These are phyloP conservation scores for Gymnosoma rotundatum DNA, from an alignment of 2,888 invertebrate species.

Conservation along the genomic window DNA sequence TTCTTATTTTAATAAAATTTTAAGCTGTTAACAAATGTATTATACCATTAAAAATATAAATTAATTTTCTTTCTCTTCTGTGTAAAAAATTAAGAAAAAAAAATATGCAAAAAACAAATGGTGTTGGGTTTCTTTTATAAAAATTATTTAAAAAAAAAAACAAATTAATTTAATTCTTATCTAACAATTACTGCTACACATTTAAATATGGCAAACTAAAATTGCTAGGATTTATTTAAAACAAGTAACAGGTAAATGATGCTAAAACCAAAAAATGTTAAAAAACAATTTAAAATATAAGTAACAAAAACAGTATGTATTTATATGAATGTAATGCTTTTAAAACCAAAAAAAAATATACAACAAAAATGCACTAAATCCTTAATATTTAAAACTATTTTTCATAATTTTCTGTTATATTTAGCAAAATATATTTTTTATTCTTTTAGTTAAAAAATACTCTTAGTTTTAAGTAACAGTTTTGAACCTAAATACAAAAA, in stretches of 20 bases:
- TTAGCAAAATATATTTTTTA: slow-evolving; percentile 21
- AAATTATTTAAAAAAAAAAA: slow-evolving; percentile 5
- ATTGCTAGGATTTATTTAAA: slow-evolving; percentile 54
- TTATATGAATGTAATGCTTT: slow-evolving; percentile 73
- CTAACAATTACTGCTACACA: slow-evolving; percentile 47
- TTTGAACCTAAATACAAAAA: not conserved
- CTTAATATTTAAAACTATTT: slow-evolving; percentile 65
- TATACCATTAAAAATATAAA: too few species aligned
- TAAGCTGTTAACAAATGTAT: too few species aligned
- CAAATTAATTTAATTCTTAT: slow-evolving; percentile 23
- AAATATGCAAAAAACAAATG: slow-evolving; percentile 61
- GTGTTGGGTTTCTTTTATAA: slow-evolving; percentile 67
- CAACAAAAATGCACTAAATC: slow-evolving; percentile 77
- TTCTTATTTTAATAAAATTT: too few species aligned
- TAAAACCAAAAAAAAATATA: slow-evolving; percentile 56
- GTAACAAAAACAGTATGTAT: slow-evolving; percentile 55
- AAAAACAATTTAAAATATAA: slow-evolving; percentile 76
- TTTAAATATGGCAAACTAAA: slow-evolving; percentile 23
- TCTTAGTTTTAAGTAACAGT: slow-evolving; percentile 26
- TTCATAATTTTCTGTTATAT: slow-evolving; percentile 50
- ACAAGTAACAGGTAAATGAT: slow-evolving; percentile 52
- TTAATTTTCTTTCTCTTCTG: slow-evolving; percentile 5
- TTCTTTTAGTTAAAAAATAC: slow-evolving; percentile 21
- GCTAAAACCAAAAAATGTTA: slow-evolving; percentile 76
- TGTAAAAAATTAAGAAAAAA: not conserved